A percentile compares a stretch with the other conserved stretches of the same genome.
phyloP scores from a whole-genome alignment of 2,113 vertebrate species.

The Ictidomys tridecemlineatus region DNA sequence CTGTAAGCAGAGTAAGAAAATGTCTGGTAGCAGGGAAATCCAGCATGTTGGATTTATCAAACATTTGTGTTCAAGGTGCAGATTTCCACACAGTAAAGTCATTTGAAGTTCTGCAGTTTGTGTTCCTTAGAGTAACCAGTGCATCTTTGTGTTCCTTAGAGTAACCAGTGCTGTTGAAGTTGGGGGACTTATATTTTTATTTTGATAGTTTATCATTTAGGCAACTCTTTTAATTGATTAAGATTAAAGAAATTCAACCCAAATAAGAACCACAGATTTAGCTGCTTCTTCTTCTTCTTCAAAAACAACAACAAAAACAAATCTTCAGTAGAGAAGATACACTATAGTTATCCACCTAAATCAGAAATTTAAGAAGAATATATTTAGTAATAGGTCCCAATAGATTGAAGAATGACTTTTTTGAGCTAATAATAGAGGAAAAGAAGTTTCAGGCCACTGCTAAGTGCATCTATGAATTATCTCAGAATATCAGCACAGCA shows the following conservation, averaged over 20 bases:
- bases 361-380: neutral
- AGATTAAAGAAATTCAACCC: neutral
- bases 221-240: conserved; percentile 2
- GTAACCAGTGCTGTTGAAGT: neutral
- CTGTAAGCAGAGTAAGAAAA: conserved; percentile 73
- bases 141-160: conserved; percentile 56
- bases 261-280: conserved; percentile 32
- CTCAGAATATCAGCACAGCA: neutral
- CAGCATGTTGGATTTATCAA: conserved; percentile 64
- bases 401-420: neutral
- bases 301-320: neutral
- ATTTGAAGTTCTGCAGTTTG: conserved; percentile 51
- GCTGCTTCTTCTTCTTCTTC: neutral
- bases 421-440: neutral
- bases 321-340: neutral
- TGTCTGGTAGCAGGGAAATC: conserved; percentile 67
- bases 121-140: conserved; percentile 53
- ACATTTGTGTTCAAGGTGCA: conserved; percentile 64
- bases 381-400: neutral
- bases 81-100: conserved; percentile 45
- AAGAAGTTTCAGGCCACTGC: neutral
- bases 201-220: neutral
- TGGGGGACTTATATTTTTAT: neutral
- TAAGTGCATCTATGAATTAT: neutral
- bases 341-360: neutral